Conservation (phyloP, 92 coral and sea anemone species). For the Metridium senile region DNA sequence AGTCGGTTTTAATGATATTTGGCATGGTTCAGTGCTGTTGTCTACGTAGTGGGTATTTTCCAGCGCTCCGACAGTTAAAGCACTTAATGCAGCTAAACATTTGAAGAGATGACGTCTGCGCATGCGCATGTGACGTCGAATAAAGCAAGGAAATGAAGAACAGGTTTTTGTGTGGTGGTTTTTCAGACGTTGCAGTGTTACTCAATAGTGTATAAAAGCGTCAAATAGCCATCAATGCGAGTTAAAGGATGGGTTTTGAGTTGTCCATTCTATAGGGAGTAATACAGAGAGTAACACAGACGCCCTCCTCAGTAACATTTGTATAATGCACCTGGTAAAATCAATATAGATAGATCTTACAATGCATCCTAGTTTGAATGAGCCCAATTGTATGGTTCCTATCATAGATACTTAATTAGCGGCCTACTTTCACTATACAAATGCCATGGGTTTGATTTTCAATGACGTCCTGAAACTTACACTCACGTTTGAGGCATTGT, state of each 20-base stretch:
- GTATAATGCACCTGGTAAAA: constrained; percentile 70
- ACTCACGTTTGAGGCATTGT: constrained; percentile 26
- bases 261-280: constrained; percentile 27
- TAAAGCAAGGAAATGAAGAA: constrained; percentile 9
- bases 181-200: constrained; percentile 25
- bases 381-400: constrained; percentile 57
- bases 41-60: constrained; percentile 31
- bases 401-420: constrained; percentile 79
- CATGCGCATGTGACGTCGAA: constrained; percentile 67
- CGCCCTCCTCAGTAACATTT: constrained; percentile 86
- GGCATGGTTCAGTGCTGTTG: constrained; percentile 3
- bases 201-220: constrained; percentile 44
- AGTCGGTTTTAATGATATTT: constrained; percentile 8
- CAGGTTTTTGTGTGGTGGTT: constrained; percentile 12
- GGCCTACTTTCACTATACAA: constrained; percentile 72
- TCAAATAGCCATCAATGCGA: constrained; percentile 35
- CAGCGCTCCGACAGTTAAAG: constrained; percentile 10
- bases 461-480: constrained; percentile 24
- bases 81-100: constrained; percentile 3
- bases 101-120: constrained; percentile 49
- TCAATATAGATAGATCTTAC: constrained; percentile 44
- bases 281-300: constrained; percentile 66
- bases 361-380: constrained; percentile 69
- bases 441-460: constrained; percentile 55
- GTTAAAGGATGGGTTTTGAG: constrained; percentile 45